Conservation (phyloP, 2,113 vertebrate species). For the Merops nubicus region DNA sequence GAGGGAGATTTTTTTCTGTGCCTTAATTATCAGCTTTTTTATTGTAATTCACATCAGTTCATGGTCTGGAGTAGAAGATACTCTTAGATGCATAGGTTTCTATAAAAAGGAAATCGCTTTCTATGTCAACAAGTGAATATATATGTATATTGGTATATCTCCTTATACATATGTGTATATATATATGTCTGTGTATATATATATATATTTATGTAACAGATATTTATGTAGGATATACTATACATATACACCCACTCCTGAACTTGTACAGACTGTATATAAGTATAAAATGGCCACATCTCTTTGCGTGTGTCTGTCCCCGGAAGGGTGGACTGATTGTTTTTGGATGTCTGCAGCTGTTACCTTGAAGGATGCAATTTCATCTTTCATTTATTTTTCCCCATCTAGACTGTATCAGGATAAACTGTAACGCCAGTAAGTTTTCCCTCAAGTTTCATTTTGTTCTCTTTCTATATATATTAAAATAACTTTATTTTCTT, state of each 20-base stretch:
- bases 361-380: slow-evolving; percentile 99
- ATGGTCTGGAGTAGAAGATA: slow-evolving; percentile 36
- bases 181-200: slow-evolving; percentile 66
- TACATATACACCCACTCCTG: slow-evolving; percentile 78
- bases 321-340: slow-evolving; percentile 98
- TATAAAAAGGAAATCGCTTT: slow-evolving; percentile 7
- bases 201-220: slow-evolving; percentile 77
- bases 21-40: slow-evolving; percentile 29
- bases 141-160: slow-evolving; percentile 78
- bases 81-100: slow-evolving; percentile 18
- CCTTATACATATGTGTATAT: slow-evolving; percentile 67
- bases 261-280: slow-evolving; percentile 68
- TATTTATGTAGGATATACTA: slow-evolving; percentile 74
- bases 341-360: slow-evolving; percentile 99
- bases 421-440: slow-evolving; percentile 99
- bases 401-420: slow-evolving; percentile 99
- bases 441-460: slow-evolving; percentile 99
- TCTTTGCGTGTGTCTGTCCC: slow-evolving; percentile 97
- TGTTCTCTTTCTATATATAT: slow-evolving; percentile 81
- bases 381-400: slow-evolving; percentile 99
- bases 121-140: slow-evolving; percentile 66
- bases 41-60: slow-evolving; percentile 46
- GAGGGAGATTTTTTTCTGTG: slow-evolving; percentile 27
- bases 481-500: slow-evolving; percentile 80
- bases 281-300: slow-evolving; percentile 88